phyloP scores from a whole-genome alignment of 2,888 invertebrate genomes.

The Allolobophora icterica region DNA sequence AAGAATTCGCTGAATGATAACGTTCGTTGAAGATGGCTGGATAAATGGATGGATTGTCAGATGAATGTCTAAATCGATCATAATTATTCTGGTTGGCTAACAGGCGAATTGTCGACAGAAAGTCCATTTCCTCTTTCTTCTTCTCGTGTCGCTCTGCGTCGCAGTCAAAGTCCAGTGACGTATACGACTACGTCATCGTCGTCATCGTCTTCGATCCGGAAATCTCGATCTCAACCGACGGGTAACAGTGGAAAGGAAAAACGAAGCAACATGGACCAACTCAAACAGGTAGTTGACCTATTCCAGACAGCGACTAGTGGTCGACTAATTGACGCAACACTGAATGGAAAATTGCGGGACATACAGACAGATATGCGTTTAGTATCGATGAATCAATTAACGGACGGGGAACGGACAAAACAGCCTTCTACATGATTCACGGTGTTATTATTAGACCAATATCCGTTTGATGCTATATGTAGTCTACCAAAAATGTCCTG shows the following conservation, averaged over 20 bases:
- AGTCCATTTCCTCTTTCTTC: neutral
- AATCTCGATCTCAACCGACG: neutral
- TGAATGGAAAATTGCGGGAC: neutral
- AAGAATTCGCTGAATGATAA: neutral
- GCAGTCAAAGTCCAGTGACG: neutral
- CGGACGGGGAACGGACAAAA: neutral
- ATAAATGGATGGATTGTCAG: neutral
- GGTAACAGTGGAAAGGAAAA: neutral
- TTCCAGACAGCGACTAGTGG: neutral
- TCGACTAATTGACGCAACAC: neutral
- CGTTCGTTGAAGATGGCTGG: neutral
- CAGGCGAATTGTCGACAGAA: neutral
- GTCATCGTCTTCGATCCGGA: neutral
- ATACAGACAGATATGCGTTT: neutral
- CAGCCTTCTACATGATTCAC: neutral
- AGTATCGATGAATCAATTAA: neutral
- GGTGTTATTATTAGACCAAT: neutral
- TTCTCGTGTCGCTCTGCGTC: neutral
- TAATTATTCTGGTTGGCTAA: neutral
- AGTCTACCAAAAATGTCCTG: neutral
- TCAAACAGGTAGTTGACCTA: neutral
- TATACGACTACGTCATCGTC: neutral
- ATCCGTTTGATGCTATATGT: no score
- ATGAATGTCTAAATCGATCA: neutral
- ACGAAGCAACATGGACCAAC: conserved; percentile 13